Percentiles rank a stretch among this genome's conserved stretches.
phyloP scores from a whole-genome alignment of 2,797 vertebrate species.

The Hipposideros larvatus region DNA sequence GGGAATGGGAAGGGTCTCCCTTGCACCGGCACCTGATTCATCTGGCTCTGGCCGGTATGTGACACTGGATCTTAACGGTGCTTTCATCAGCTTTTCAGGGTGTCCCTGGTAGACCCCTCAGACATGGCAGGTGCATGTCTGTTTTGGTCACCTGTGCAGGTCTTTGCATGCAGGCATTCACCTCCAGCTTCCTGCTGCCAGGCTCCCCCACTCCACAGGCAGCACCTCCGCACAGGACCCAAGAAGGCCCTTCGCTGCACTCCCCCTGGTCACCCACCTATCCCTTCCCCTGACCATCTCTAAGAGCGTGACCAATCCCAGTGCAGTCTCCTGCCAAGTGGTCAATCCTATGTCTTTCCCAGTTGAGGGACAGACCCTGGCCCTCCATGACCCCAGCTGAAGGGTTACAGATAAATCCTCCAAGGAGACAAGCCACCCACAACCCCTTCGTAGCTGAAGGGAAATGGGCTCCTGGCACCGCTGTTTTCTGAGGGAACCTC shows the following conservation, averaged over 20 bases:
- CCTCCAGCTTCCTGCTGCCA: not conserved
- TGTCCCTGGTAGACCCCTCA: not conserved
- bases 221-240: not conserved
- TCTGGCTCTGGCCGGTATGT: not conserved
- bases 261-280: not conserved
- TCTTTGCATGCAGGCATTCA: not conserved
- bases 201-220: not conserved
- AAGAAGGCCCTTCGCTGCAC: not conserved
- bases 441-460: not conserved
- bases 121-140: not conserved
- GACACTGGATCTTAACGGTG: not conserved
- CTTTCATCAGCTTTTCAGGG: not conserved
- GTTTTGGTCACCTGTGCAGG: not conserved
- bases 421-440: not conserved
- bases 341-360: not conserved
- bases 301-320: not conserved
- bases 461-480: not conserved
- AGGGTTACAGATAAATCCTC: not conserved
- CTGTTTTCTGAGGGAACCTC: not conserved
- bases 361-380: not conserved
- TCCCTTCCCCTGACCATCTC: not conserved
- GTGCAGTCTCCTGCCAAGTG: not conserved
- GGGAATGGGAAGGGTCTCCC: not conserved
- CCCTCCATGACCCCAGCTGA: not conserved
- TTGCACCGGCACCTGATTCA: not conserved